Conservation (phyloP, 2,797 vertebrate species). For the Potorous gilbertii region DNA sequence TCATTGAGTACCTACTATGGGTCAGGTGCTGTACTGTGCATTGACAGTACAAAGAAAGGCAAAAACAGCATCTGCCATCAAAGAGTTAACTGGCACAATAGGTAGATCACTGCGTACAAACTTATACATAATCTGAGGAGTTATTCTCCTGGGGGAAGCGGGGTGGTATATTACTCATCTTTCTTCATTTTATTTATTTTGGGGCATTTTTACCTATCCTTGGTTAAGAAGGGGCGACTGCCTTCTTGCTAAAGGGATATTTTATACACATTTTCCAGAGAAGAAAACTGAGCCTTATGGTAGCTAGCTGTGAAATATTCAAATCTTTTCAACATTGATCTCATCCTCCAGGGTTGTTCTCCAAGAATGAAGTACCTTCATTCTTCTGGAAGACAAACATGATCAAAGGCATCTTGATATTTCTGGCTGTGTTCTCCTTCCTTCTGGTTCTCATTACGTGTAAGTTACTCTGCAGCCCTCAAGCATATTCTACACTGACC, state of each 20-base stretch:
- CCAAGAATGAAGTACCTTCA: not conserved
- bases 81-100: not conserved
- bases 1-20: not conserved
- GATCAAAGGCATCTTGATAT: not conserved
- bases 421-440: not conserved
- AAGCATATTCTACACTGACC: not conserved
- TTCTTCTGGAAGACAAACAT: not conserved
- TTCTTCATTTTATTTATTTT: not conserved
- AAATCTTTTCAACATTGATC: not conserved
- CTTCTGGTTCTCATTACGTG: not conserved
- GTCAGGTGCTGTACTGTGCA: not conserved
- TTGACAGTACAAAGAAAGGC: not conserved
- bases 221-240: not conserved
- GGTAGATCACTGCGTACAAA: not conserved
- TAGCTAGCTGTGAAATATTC: not conserved
- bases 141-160: not conserved
- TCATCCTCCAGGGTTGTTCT: not conserved
- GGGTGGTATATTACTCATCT: not conserved
- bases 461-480: not conserved
- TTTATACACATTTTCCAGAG: not conserved
- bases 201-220: not conserved
- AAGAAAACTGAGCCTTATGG: not conserved
- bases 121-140: not conserved
- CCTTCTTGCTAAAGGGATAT: not conserved
- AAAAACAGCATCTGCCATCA: not conserved